Evolutionary conservation across 2,113 vertebrate species (phyloP).

Genomic region (Delphinus delphis): DNA sequence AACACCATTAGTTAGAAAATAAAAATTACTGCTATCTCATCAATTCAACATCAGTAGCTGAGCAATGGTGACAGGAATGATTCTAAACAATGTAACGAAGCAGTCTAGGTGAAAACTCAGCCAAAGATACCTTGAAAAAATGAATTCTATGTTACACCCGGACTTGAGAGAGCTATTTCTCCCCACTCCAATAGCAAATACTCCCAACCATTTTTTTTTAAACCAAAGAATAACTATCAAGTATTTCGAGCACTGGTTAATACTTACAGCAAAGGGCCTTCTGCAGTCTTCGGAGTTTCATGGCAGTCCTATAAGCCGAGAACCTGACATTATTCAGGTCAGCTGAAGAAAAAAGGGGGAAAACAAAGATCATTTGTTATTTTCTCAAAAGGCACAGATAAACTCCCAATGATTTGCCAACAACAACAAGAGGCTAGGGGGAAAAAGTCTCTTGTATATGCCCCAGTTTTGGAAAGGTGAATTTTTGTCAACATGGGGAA

Average conservation of each 20-base stretch:
- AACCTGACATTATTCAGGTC: constrained; percentile 99
- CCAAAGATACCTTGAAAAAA: background rate
- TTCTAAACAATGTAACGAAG: background rate
- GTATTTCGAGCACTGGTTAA: background rate
- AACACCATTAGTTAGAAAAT: constrained; percentile 2
- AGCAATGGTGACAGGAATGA: background rate
- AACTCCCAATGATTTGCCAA: background rate
- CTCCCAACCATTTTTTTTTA: background rate
- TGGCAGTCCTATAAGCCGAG: constrained; percentile 98
- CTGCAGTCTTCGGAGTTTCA: constrained; percentile 98
- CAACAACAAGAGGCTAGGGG: background rate
- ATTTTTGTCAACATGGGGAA: constrained; percentile 9
- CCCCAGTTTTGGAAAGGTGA: constrained; percentile 4
- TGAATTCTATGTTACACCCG: background rate
- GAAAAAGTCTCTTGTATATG: background rate
- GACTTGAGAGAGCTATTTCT: background rate
- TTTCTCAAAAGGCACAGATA: constrained; percentile 42
- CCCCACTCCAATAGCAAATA: constrained; percentile 8
- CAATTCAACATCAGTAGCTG: background rate
- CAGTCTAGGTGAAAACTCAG: background rate
- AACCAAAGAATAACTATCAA: constrained; percentile 4
- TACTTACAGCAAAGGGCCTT: constrained; percentile 98
- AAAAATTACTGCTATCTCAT: background rate
- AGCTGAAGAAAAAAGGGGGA: constrained; percentile 81
- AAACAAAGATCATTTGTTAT: constrained; percentile 64